Conservation (phyloP, 2,113 vertebrate species). For the Forbesichthys papilliferus region DNA sequence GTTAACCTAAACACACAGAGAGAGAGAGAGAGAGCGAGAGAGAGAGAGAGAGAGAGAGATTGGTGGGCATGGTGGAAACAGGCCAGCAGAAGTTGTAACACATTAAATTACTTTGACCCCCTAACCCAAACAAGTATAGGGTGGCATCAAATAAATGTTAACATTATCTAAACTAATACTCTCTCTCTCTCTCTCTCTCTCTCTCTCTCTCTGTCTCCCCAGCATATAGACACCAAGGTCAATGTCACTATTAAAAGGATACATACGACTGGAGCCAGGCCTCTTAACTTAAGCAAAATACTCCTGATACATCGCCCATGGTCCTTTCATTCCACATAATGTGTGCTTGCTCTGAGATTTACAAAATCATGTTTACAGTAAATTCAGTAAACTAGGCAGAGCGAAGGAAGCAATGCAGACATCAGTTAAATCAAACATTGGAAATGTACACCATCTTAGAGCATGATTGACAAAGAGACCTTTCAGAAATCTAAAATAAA, state of each 20-base stretch:
- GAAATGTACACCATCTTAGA: background rate
- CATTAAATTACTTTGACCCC: slow-evolving; percentile 59
- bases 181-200: background rate
- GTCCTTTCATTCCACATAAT: too few species aligned
- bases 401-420: background rate
- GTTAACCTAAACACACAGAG: background rate
- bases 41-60: slow-evolving; percentile 8
- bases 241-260: slow-evolving; percentile 16
- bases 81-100: slow-evolving; percentile 34
- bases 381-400: background rate
- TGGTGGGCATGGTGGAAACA: background rate
- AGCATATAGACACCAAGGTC: slow-evolving; percentile 26
- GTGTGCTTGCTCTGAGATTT: too few species aligned
- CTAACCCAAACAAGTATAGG: slow-evolving; percentile 55
- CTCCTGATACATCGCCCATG: too few species aligned
- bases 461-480: too few species aligned
- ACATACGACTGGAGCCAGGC: slow-evolving; percentile 8
- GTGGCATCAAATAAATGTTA: slow-evolving; percentile 60
- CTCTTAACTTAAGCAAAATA: background rate
- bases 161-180: slow-evolving; percentile 55
- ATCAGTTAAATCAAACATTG: background rate
- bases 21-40: slow-evolving; percentile 3
- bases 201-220: slow-evolving; percentile 14
- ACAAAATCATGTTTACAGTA: too few species aligned
- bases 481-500: slow-evolving; percentile 1